Conservation (phyloP, 2,113 vertebrate genomes). For the Hydrolagus affinis region DNA sequence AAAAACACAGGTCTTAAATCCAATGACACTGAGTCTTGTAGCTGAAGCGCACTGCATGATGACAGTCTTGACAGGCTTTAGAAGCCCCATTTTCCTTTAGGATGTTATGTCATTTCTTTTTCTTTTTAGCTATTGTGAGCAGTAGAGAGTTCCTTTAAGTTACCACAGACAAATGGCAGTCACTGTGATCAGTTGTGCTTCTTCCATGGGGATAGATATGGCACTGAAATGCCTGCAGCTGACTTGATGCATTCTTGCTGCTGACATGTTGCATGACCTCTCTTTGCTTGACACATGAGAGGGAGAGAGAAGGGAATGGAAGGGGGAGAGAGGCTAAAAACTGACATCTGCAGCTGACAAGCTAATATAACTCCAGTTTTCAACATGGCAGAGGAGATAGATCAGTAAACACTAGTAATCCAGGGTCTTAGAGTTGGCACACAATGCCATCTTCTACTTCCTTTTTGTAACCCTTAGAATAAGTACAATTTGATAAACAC, state of each 20-base stretch:
- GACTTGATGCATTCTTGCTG: slow-evolving; percentile 34
- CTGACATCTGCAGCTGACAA: slow-evolving; percentile 47
- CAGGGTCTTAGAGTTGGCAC: not conserved
- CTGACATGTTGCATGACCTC: slow-evolving; percentile 37
- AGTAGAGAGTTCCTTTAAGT: slow-evolving; percentile 50
- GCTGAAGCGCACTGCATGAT: slow-evolving; percentile 38
- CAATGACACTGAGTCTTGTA: slow-evolving; percentile 38
- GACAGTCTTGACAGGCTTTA: slow-evolving; percentile 48
- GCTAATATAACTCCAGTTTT: slow-evolving; percentile 38
- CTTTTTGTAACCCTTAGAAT: not conserved
- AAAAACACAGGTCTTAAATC: slow-evolving; percentile 35
- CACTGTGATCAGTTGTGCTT: slow-evolving; percentile 47
- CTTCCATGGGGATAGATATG: slow-evolving; percentile 51
- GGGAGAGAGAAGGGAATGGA: slow-evolving; percentile 23
- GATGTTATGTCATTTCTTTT: slow-evolving; percentile 50
- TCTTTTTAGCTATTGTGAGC: slow-evolving; percentile 51
- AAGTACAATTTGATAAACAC: slow-evolving; percentile 9
- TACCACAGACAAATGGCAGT: slow-evolving; percentile 44
- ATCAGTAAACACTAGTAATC: slow-evolving; percentile 12
- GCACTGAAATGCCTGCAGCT: slow-evolving; percentile 46
- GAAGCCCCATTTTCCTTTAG: slow-evolving; percentile 53
- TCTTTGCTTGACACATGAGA: slow-evolving; percentile 37
- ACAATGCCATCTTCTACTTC: not conserved
- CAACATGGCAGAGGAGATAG: slow-evolving; percentile 40
- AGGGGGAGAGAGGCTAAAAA: slow-evolving; percentile 34